These are phyloP conservation scores for Lucilia cuprina DNA, from an alignment of 1,140 invertebrate species.

Conservation along the genomic window DNA sequence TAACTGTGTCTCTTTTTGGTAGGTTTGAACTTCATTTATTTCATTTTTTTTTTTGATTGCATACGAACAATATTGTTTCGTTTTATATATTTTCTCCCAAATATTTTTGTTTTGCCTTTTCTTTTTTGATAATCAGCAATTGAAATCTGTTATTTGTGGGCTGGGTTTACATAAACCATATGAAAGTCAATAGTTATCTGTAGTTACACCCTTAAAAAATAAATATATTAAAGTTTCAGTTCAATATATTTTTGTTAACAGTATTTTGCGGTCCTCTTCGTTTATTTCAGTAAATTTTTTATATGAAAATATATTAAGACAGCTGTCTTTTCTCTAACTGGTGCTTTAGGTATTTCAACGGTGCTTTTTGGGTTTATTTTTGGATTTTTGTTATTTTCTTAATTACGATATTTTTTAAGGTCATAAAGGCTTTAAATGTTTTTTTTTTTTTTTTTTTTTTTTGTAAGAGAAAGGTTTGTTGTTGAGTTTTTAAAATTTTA, in stretches of 20 bases:
- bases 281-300: background rate
- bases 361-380: background rate
- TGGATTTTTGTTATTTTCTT: background rate
- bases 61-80: background rate
- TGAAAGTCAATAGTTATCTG: slow-evolving; percentile 23
- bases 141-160: slow-evolving; percentile 32
- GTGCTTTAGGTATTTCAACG: background rate
- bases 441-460: no score
- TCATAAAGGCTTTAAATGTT: background rate
- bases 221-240: background rate
- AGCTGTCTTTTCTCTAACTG: background rate
- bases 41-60: background rate
- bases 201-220: background rate
- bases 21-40: slow-evolving; percentile 1
- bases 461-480: background rate
- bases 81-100: background rate
- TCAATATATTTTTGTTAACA: background rate
- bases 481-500: background rate
- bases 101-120: background rate
- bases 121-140: background rate
- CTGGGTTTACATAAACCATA: slow-evolving; percentile 18
- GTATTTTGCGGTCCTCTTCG: background rate
- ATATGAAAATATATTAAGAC: background rate
- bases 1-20: background rate
- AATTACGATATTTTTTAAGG: background rate